phyloP scores from a whole-genome alignment of 2,113 vertebrate genomes.

The Cinclus cinclus region DNA sequence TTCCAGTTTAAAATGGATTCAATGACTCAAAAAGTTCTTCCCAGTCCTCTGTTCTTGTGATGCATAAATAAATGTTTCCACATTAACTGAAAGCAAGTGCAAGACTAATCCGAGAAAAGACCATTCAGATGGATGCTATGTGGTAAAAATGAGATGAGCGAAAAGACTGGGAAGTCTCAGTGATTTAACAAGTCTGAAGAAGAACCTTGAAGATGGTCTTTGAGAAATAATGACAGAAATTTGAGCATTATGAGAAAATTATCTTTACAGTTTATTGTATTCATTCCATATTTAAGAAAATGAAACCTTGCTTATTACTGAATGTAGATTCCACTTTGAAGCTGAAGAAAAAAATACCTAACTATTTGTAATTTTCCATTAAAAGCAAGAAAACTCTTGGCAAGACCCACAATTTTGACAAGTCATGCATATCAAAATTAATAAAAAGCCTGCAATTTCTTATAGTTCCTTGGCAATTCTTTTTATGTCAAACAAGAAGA shows the following conservation, averaged over 20 bases:
- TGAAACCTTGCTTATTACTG: neutral
- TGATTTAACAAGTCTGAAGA: neutral
- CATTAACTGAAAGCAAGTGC: neutral
- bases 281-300: neutral
- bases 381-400: neutral
- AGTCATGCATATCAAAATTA: neutral
- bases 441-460: neutral
- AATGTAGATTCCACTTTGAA: neutral
- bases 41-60: neutral
- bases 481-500: neutral
- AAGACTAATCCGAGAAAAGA: neutral
- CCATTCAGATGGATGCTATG: neutral
- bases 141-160: neutral
- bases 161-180: neutral
- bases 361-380: neutral
- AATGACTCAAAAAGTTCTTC: neutral
- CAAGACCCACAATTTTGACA: neutral
- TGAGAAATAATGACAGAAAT: neutral
- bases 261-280: neutral
- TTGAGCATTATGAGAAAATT: neutral
- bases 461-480: neutral
- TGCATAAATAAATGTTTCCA: neutral
- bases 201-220: neutral
- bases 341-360: neutral
- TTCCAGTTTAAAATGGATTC: neutral